phyloP scores from a whole-genome alignment of 2,797 vertebrate species.

The Darevskia mixta region DNA sequence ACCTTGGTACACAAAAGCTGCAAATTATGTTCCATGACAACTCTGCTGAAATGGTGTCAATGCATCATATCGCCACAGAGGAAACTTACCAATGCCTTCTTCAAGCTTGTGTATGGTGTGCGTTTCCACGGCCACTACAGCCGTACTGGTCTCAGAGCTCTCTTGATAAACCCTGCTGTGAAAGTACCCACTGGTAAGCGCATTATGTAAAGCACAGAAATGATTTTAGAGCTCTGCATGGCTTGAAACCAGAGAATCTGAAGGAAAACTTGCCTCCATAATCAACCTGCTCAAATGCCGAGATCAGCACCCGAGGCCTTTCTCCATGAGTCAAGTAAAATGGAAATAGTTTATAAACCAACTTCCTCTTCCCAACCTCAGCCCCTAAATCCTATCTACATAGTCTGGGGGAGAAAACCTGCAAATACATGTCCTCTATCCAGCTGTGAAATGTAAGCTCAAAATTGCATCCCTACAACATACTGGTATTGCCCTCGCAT shows the following conservation, averaged over 20 bases:
- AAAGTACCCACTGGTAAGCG: slow-evolving; percentile 69
- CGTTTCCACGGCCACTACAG: slow-evolving; percentile 89
- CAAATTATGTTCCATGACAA: not conserved
- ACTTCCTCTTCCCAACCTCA: not conserved
- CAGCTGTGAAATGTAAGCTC: not conserved
- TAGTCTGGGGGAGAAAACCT: not conserved
- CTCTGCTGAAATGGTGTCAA: slow-evolving; percentile 17
- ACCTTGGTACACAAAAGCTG: slow-evolving; percentile 10
- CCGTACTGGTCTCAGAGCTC: slow-evolving; percentile 82
- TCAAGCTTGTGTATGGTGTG: slow-evolving; percentile 86
- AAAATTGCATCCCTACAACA: not conserved
- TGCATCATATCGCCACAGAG: not conserved
- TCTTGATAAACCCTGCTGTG: slow-evolving; percentile 85
- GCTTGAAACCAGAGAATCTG: not conserved
- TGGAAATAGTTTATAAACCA: not conserved
- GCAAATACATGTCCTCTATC: not conserved
- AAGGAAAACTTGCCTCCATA: not conserved
- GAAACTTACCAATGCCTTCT: slow-evolving; percentile 82
- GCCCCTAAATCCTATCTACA: not conserved
- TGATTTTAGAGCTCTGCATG: slow-evolving; percentile 13
- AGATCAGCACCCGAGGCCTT: not conserved
- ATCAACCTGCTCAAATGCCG: not conserved
- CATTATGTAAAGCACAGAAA: slow-evolving; percentile 34
- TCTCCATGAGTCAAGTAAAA: not conserved
- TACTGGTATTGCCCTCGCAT: not conserved